A percentile compares a stretch with the other conserved stretches of the same genome.
phyloP scores from a whole-genome alignment of 2,797 vertebrate genomes.

The Amniataba percoides region DNA sequence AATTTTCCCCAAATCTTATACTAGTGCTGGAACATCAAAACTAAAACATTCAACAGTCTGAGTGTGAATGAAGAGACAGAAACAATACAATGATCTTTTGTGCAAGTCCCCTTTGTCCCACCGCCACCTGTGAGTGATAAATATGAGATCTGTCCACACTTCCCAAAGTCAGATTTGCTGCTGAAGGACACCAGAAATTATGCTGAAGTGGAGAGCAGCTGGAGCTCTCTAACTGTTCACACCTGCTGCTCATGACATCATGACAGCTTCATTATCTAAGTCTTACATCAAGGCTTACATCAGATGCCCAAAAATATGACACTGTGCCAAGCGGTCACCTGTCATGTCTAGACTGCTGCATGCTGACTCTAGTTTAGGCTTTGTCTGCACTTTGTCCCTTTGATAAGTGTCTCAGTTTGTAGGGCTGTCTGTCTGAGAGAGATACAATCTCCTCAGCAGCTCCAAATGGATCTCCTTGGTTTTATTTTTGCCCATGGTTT shows the following conservation, averaged over 20 bases:
- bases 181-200: slow-evolving; percentile 47
- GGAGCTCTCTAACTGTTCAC: slow-evolving; percentile 39
- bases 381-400: slow-evolving; percentile 1
- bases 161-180: slow-evolving; percentile 32
- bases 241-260: slow-evolving; percentile 53
- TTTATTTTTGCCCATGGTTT: background rate
- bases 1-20: too few species aligned
- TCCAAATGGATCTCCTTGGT: background rate
- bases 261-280: slow-evolving; percentile 34
- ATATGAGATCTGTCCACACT: slow-evolving; percentile 17
- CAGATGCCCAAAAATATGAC: slow-evolving; percentile 27
- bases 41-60: background rate
- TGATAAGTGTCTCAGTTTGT: background rate
- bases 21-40: background rate
- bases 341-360: slow-evolving; percentile 13
- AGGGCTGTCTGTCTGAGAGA: background rate
- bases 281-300: background rate
- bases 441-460: background rate
- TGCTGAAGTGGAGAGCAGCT: slow-evolving; percentile 45
- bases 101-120: background rate
- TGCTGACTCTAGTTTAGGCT: background rate
- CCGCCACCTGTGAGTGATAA: slow-evolving; percentile 27
- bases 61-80: background rate
- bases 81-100: slow-evolving; percentile 4
- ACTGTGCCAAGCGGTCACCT: slow-evolving; percentile 21